Percentiles rank a stretch among this genome's conserved stretches.
These are phyloP conservation scores for Coracopsis vasa DNA, from an alignment of 2,113 vertebrate species.

Conservation along the genomic window DNA sequence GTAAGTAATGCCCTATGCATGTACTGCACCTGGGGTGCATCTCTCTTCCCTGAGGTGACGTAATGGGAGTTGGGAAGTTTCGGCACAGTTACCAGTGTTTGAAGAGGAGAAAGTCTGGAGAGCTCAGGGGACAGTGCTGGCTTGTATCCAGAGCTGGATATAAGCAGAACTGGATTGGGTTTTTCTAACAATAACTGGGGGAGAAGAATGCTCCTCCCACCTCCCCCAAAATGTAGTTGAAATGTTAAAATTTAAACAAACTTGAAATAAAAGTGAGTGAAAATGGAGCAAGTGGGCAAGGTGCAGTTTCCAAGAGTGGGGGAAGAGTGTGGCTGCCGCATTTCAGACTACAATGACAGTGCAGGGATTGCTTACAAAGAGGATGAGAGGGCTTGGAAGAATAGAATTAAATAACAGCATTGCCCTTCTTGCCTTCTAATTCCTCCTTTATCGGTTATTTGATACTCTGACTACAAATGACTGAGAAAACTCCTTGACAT, in stretches of 20 bases:
- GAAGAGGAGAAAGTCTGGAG: neutral
- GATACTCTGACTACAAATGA: neutral
- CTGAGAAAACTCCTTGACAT: neutral
- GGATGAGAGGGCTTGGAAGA: neutral
- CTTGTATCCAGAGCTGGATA: neutral
- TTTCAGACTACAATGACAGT: neutral
- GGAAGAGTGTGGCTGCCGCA: neutral
- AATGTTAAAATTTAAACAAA: neutral
- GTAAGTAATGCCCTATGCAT: neutral
- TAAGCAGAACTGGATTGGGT: neutral
- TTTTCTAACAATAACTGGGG: neutral
- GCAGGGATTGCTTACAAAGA: neutral
- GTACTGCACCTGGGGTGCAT: neutral
- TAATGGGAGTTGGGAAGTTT: neutral
- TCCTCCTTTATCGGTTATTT: neutral
- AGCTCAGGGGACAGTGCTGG: neutral
- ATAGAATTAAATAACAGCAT: neutral
- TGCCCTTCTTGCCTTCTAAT: neutral
- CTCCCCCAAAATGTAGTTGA: neutral
- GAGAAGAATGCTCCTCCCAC: neutral
- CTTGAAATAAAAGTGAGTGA: neutral
- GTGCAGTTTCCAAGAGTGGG: neutral
- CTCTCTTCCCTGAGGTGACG: neutral
- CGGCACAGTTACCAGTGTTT: neutral
- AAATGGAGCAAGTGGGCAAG: neutral